A percentile compares a stretch with the other conserved stretches of the same genome.
phyloP scores from a whole-genome alignment of 2,113 vertebrate species.

The Sturnus vulgaris region DNA sequence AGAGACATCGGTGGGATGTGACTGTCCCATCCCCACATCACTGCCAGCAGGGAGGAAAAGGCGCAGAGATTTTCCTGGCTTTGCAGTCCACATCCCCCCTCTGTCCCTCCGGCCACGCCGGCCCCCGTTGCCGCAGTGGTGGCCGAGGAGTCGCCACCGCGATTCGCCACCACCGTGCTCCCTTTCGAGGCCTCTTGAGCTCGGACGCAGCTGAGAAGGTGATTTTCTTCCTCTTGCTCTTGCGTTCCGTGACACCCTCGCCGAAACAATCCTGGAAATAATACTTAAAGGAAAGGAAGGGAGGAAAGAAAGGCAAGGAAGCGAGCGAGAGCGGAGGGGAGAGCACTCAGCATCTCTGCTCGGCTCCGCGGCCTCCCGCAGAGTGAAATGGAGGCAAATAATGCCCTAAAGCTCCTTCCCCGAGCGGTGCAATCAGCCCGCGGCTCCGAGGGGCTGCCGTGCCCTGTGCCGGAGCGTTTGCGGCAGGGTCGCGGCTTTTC shows the following conservation, averaged over 20 bases:
- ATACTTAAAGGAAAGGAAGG: not conserved
- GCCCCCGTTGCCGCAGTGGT: rapidly evolving
- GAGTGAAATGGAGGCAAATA: slow-evolving; percentile 26
- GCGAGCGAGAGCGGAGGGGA: not conserved
- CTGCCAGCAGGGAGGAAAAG: not conserved
- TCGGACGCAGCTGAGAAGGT: rapidly evolving
- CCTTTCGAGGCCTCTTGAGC: not conserved
- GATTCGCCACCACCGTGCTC: rapidly evolving
- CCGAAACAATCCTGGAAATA: not conserved
- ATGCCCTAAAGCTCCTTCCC: not conserved
- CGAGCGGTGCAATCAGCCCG: not conserved
- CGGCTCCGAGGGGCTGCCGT: not conserved
- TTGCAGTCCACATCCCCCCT: not conserved
- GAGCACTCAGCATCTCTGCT: slow-evolving; percentile 6
- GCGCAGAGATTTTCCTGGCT: not conserved
- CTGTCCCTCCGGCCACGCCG: rapidly evolving
- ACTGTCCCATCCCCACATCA: not conserved
- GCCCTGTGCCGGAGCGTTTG: rapidly evolving
- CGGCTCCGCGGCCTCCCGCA: not conserved
- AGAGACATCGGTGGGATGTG: rapidly evolving
- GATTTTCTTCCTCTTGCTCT: not conserved
- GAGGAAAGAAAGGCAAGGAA: not conserved
- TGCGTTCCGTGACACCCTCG: not conserved
- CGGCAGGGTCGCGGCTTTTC: not conserved
- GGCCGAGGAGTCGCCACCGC: not conserved